A percentile compares a stretch with the other conserved stretches of the same genome.
Conservation (phyloP, 1,140 invertebrate genomes). For the Brachionus rubens region DNA sequence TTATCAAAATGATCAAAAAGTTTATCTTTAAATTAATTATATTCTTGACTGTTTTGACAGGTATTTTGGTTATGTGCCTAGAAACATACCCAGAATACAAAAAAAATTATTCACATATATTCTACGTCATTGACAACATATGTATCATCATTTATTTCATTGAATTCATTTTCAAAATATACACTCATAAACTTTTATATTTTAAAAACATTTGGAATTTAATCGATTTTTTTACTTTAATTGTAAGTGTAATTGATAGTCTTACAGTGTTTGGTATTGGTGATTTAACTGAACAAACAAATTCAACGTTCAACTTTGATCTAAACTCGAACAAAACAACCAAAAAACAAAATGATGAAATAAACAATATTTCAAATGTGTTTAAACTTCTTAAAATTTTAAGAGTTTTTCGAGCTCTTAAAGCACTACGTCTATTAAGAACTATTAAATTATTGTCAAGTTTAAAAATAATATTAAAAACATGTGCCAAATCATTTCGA, state of each 20-base stretch:
- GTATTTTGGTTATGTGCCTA: slow-evolving; percentile 15
- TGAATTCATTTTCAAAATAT: slow-evolving; percentile 51
- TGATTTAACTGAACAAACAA: not conserved
- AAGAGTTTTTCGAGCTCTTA: slow-evolving; percentile 48
- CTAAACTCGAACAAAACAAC: not conserved
- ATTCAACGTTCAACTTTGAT: not conserved
- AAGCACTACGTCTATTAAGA: slow-evolving; percentile 51
- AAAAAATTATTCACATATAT: not conserved
- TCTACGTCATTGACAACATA: slow-evolving; percentile 49
- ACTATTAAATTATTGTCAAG: slow-evolving; percentile 52
- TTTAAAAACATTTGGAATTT: slow-evolving; percentile 52
- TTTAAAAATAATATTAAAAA: slow-evolving; percentile 53
- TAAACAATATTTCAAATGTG: slow-evolving; percentile 45
- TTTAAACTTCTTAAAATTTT: slow-evolving; percentile 50
- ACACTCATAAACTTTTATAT: slow-evolving; percentile 50
- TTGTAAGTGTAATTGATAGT: slow-evolving; percentile 52
- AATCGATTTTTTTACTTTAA: slow-evolving; percentile 48
- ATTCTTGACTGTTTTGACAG: not conserved
- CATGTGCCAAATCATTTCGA: slow-evolving; percentile 52
- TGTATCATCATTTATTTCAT: slow-evolving; percentile 52
- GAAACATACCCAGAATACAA: slow-evolving; percentile 13
- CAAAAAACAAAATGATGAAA: slow-evolving; percentile 19
- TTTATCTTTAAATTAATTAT: slow-evolving; percentile 26
- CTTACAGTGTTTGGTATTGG: slow-evolving; percentile 48
- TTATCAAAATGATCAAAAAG: slow-evolving; percentile 10